Conservation (phyloP, 1,140 invertebrate species). For the Belonocnema kinseyi region DNA sequence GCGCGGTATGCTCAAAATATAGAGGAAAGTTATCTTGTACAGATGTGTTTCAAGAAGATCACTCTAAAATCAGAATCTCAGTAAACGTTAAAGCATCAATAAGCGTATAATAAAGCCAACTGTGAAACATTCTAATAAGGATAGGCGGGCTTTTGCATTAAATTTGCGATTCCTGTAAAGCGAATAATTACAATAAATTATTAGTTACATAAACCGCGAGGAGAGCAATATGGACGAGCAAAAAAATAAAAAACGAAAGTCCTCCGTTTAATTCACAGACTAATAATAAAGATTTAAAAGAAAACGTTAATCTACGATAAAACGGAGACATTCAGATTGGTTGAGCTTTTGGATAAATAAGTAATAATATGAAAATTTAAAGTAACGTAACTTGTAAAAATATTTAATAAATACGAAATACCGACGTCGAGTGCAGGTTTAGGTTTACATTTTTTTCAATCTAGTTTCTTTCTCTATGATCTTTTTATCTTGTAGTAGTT, state of each 20-base stretch:
- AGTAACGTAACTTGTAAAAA: slow-evolving; percentile 37
- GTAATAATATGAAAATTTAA: slow-evolving; percentile 49
- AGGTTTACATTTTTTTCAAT: neutral
- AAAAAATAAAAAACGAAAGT: slow-evolving; percentile 22
- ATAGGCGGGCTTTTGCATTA: neutral
- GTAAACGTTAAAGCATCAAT: slow-evolving; percentile 32
- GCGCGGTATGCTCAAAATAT: slow-evolving; percentile 69
- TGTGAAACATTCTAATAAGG: slow-evolving; percentile 35
- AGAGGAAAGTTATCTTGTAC: slow-evolving; percentile 58
- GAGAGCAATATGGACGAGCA: neutral
- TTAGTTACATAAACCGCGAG: slow-evolving; percentile 13
- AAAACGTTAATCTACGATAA: slow-evolving; percentile 30
- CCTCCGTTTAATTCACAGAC: neutral
- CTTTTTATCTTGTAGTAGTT: neutral
- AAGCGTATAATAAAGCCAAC: slow-evolving; percentile 37
- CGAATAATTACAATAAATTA: neutral
- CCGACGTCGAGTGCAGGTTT: slow-evolving; percentile 32
- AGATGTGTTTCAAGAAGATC: slow-evolving; percentile 50
- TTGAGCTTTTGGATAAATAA: slow-evolving; percentile 38
- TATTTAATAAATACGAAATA: slow-evolving; percentile 43
- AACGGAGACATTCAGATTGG: slow-evolving; percentile 23
- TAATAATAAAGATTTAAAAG: slow-evolving; percentile 23
- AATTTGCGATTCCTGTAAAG: slow-evolving; percentile 12
- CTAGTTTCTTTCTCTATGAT: neutral
- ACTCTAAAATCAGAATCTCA: slow-evolving; percentile 10